These are phyloP conservation scores for Acromyrmex heyeri DNA, from an alignment of 1,140 invertebrate genomes.

Conservation along the genomic window DNA sequence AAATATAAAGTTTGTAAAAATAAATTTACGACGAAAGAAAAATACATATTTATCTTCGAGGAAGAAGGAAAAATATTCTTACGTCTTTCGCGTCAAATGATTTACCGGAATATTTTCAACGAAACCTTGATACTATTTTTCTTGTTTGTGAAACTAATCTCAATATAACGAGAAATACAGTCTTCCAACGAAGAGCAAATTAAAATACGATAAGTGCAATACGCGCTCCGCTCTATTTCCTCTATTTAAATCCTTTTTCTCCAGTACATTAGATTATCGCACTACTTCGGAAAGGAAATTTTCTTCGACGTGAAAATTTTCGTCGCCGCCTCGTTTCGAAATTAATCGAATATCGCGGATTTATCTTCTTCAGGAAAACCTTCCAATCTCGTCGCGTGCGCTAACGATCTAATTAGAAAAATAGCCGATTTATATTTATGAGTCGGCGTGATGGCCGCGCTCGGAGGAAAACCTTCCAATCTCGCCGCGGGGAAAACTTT, in stretches of 20 bases:
- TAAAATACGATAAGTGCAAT: conserved; percentile 38
- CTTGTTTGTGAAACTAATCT: neutral
- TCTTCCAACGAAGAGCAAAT: neutral
- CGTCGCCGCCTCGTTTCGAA: neutral
- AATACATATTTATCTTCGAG: neutral
- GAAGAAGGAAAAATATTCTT: conserved; percentile 6
- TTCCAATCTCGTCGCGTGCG: conserved; percentile 34
- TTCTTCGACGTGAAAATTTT: neutral
- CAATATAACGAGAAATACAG: neutral
- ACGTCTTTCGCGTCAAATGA: neutral
- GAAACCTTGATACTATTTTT: neutral
- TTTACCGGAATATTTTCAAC: conserved; percentile 16
- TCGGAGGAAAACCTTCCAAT: neutral
- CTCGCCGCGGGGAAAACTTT: conserved; percentile 6
- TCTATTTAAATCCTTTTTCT: conserved; percentile 34
- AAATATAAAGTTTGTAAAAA: conserved; percentile 10
- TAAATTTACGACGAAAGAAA: neutral
- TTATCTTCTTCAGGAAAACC: conserved; percentile 7
- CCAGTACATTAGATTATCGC: conserved; percentile 41
- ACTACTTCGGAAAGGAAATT: conserved; percentile 20
- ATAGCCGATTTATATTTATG: conserved; percentile 86
- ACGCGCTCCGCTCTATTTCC: conserved; percentile 6
- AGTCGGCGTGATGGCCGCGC: conserved; percentile 58
- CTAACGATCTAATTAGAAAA: conserved; percentile 79
- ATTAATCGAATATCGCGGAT: conserved; percentile 53